Conservation (phyloP, 2,888 invertebrate genomes). For the Plebejus argus region DNA sequence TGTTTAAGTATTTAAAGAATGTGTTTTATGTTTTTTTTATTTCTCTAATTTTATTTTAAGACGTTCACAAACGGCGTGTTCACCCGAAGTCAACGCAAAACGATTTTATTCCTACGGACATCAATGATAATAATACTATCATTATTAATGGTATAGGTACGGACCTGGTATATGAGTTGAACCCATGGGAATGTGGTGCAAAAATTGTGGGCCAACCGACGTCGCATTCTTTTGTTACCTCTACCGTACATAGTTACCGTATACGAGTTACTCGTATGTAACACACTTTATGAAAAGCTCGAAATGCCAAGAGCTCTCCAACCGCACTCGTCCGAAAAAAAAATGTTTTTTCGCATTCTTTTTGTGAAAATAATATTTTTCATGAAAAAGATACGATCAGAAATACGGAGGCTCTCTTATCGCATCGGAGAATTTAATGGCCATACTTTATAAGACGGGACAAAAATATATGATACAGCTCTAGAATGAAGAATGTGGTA, state of each 20-base stretch:
- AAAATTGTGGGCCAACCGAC: neutral
- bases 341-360: neutral
- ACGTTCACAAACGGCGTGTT: too few species aligned
- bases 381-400: conserved; percentile 15
- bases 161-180: too few species aligned
- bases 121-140: neutral
- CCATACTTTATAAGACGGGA: conserved; percentile 26
- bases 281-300: neutral
- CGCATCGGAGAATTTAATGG: conserved; percentile 29
- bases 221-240: neutral
- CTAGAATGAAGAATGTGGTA: conserved; percentile 9
- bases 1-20: too few species aligned
- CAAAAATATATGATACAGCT: conserved; percentile 28
- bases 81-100: too few species aligned
- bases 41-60: too few species aligned
- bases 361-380: conserved; percentile 26
- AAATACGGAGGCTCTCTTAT: conserved; percentile 24
- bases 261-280: neutral
- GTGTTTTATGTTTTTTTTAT: too few species aligned
- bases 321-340: conserved; percentile 12
- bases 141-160: neutral
- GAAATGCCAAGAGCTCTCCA: conserved; percentile 9
- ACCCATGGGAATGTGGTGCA: neutral
- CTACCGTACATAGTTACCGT: neutral
- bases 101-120: too few species aligned